Percentiles rank a stretch among this genome's conserved stretches.
Conservation (phyloP, 2,888 invertebrate species). For the Lacanobia oleracea region DNA sequence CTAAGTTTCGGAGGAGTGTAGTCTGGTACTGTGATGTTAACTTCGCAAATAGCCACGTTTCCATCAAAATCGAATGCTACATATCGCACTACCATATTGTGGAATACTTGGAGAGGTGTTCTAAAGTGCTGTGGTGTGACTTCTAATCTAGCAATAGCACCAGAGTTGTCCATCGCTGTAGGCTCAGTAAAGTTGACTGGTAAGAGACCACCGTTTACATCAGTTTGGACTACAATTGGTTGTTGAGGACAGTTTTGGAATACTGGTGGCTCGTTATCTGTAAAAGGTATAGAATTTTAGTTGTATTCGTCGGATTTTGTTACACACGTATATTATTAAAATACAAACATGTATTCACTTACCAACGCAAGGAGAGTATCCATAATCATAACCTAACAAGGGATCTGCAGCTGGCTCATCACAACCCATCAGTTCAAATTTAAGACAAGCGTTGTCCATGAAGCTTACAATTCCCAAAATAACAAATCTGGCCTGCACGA, state of each 20-base stretch:
- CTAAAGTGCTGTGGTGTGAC: slow-evolving; percentile 97
- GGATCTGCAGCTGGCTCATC: slow-evolving; percentile 96
- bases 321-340: neutral
- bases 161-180: slow-evolving; percentile 98
- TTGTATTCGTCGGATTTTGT: neutral
- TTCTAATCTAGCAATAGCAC: slow-evolving; percentile 97
- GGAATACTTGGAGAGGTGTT: slow-evolving; percentile 96
- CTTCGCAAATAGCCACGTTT: slow-evolving; percentile 99
- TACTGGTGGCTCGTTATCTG: slow-evolving; percentile 98
- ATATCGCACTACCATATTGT: slow-evolving; percentile 98
- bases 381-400: slow-evolving; percentile 97
- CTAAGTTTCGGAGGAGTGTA: slow-evolving; percentile 97
- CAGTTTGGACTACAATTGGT: slow-evolving; percentile 96
- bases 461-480: slow-evolving; percentile 98
- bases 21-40: slow-evolving; percentile 98
- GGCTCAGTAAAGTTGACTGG: slow-evolving; percentile 98
- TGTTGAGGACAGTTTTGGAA: slow-evolving; percentile 99
- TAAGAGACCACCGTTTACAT: slow-evolving; percentile 96
- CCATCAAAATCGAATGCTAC: slow-evolving; percentile 99
- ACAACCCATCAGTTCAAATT: slow-evolving; percentile 99
- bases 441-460: slow-evolving; percentile 98
- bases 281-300: slow-evolving; percentile 63
- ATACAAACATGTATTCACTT: slow-evolving; percentile 69
- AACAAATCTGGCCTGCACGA: slow-evolving; percentile 97
- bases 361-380: slow-evolving; percentile 98